phyloP scores from a whole-genome alignment of 2,113 vertebrate genomes.

The Neomonachus schauinslandi region DNA sequence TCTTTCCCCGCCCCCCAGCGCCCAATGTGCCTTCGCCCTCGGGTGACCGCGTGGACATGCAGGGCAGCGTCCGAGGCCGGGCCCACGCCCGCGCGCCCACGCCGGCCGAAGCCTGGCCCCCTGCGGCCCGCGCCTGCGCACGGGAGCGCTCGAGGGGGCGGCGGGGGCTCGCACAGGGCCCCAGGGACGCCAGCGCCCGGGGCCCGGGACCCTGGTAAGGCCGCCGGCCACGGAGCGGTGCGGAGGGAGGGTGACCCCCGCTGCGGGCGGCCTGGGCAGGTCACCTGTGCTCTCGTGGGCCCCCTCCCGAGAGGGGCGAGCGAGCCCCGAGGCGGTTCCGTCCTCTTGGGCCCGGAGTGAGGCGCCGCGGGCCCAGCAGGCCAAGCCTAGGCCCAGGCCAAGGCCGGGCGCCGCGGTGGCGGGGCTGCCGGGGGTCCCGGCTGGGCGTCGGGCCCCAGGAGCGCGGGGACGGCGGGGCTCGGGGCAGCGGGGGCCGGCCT shows the following conservation, averaged over 20 bases:
- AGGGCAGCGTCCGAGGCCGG: background rate
- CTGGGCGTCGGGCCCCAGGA: background rate
- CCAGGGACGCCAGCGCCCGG: background rate
- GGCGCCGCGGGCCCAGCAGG: background rate
- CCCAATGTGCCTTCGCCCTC: conserved; percentile 1
- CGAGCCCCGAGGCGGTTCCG: background rate
- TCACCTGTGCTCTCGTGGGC: background rate
- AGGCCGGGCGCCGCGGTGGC: background rate
- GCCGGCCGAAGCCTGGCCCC: background rate
- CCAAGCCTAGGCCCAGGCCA: background rate
- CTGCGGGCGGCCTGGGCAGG: background rate
- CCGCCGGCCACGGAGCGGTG: background rate
- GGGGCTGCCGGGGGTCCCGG: background rate
- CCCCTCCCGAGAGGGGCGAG: background rate
- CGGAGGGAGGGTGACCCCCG: background rate
- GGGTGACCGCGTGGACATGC: conserved; percentile 68
- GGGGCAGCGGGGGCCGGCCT: background rate
- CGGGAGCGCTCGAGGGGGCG: background rate
- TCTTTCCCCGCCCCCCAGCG: background rate
- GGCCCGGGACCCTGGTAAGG: conserved; percentile 8
- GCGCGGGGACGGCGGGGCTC: background rate
- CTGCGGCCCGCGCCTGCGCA: background rate
- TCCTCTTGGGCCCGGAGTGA: background rate
- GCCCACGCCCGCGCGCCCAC: background rate
- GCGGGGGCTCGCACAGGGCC: background rate